phyloP scores from a whole-genome alignment of 2,888 invertebrate genomes.

The Plagodis dolabraria region DNA sequence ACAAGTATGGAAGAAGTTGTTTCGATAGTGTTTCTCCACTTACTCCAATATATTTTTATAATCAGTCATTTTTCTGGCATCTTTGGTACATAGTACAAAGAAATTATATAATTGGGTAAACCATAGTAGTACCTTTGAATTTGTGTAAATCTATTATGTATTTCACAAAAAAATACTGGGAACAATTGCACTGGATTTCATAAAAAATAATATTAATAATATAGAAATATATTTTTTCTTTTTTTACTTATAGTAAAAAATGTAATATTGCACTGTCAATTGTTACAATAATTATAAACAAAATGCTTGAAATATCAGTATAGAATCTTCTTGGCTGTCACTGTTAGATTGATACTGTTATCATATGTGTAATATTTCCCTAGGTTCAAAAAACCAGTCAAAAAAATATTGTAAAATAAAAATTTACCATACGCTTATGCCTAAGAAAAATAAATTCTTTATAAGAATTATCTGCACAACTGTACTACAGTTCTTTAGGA shows the following conservation, averaged over 20 bases:
- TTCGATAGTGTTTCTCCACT: constrained; percentile 35
- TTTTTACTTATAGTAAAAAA: constrained; percentile 80
- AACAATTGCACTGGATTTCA: constrained; percentile 74
- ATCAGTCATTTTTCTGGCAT: constrained; percentile 67
- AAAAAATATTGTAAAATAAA: constrained; percentile 22
- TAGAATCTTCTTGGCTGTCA: constrained; percentile 29
- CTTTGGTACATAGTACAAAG: constrained; percentile 66
- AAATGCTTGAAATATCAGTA: constrained; percentile 33
- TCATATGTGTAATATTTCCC: constrained; percentile 14
- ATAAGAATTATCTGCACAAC: constrained; percentile 34
- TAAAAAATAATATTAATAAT: constrained; percentile 46
- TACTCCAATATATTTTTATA: constrained; percentile 55
- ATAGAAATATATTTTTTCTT: constrained; percentile 57
- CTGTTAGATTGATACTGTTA: constrained; percentile 10
- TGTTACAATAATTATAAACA: constrained; percentile 33
- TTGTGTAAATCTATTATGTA: constrained; percentile 47
- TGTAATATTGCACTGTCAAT: constrained; percentile 79
- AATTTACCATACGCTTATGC: constrained; percentile 23
- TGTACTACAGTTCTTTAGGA: constrained; percentile 31
- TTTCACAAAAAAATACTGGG: constrained; percentile 49
- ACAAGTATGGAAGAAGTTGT: constrained; percentile 58
- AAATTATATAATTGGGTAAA: constrained; percentile 31
- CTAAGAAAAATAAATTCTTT: constrained; percentile 32
- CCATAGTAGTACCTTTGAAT: constrained; percentile 34
- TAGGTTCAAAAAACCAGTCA: constrained; percentile 26